Evolutionary conservation across 2,113 vertebrate genomes (phyloP), one percentile per base, ranked within the genome.

Genomic region (Pithys albifrons): DNA sequence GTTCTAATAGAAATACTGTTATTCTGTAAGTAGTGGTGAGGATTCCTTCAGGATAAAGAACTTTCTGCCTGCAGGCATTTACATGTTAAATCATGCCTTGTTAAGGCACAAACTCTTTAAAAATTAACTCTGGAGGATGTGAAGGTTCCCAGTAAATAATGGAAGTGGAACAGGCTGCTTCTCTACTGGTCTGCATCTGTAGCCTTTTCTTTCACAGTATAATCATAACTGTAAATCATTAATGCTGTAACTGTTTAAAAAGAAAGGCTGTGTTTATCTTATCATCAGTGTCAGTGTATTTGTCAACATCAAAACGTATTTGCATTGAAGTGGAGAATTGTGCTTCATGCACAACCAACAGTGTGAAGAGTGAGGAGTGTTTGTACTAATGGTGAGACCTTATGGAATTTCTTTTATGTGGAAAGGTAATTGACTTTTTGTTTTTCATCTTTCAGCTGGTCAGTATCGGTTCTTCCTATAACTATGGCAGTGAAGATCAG

Each of bases 401-500:
- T 7, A 19, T 28, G 55, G 43, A 48, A 65, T 80, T 90, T 39
- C 14, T 80, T 95, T 76, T 33, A 46, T 83, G 45, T 76, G 59
- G 57, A 93, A 89, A 74, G 88, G 35, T 41, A 61, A 14, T 57
- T 90, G 51, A 83, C 39, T 59, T 66, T 77, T 59, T 85, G 29
- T 78, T 33, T 57, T 70, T 28, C 25, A 15, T 93, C 28, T 97
- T 93, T 27, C 84, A 99, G 99, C 96, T 99, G 96, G 99, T 99
- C 98, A 99, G 98, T 98, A 99, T 99, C 31, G 99, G 99, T 94
- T 99, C 99, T 59, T 99, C 99, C 86, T 99, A 99, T 97, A 99
- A 99, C 97, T 99, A 99, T n/a, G 99, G 99, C 92, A 99, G 98
- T 49, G 99, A 99, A 97, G 99, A 99, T 98, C 99, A 99, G 97